Base-by-base conservation (phyloP, 2,113 vertebrate species). In the Dipodomys ordii region DNA sequence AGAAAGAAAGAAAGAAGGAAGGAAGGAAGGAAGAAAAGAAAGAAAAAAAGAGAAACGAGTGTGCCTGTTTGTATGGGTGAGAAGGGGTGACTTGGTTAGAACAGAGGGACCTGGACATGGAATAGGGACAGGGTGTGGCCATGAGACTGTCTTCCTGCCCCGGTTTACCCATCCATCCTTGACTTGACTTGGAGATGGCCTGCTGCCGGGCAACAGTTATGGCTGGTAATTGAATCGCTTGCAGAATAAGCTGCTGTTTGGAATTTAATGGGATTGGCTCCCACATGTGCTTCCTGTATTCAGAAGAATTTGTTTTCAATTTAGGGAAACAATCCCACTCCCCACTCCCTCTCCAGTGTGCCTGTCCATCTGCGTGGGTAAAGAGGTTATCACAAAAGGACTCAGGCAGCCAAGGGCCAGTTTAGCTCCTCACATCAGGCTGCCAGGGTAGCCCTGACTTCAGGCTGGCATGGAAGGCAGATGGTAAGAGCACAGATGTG, bases 221-320 rank as follows among this genome's bases (percentile, higher is more conserved):
- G 77, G 19, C 53, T 80, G 86, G 68, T 15, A 83, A 69, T 1
- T 13, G 19, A 65, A 62, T 8, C 27, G 19, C 49, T 69, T 20
- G 6, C 10, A 19, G 39, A 73, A 39, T 39, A 65, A 82, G 57
- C 69, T 65, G 27, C 53, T 78, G 12, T 30, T 73, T 57, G 83
- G 60, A 44, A 71, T 73, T 71, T 28, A 44, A 20, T 7, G 1
- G 22, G 28, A 22, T 22, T 93, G 85, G 74, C 64, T 90, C 27
- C 30, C 65, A 28, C 53, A 27, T 2, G 6, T 39, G 53, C 15
- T 81, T 92, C 82, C 35, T 60, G 10, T 19, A 81, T 49, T 67
- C 19, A 23, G 81, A 46, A 77, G 49, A 78, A 32, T 82, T 76
- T 82, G 39, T 80, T 93, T 95, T 85, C 23, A 2, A 35, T 25